Evolutionary conservation across 2,797 vertebrate genomes (phyloP), one percentile per base, ranked within the genome.

Genomic region (Nannoperca obscura): DNA sequence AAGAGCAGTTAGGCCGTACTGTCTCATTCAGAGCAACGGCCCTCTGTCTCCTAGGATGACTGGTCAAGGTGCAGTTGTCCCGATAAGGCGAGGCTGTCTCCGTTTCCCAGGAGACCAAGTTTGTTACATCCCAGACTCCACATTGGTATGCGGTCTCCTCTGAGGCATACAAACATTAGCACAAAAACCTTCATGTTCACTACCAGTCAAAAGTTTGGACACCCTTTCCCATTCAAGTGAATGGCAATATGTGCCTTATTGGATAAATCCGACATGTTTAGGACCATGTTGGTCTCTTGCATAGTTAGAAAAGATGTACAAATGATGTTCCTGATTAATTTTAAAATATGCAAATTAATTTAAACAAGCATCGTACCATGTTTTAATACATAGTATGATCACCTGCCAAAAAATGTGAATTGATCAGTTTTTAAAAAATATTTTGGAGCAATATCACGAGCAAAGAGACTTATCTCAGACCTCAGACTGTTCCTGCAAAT

Each of bases 361-460:
- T 27, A 61, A 58, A 38, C 17, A 17, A 24, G 8, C 24, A 46
- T 32, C 32, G 32, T 7, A 42, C 3, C 5, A 47, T 50, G 40
- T 64, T 64, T 55, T 30, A 64, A 70, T 11, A 32, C 36, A 7
- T 54, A 52, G 15, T n/a, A 38, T 67, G 8, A 32, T 27, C 50
- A 49, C 55, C 50, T 71, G 59, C 6, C 20, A 63, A 65, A 77
- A 50, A 57, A 50, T 55, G 46, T 52, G 8, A 69, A 69, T 61
- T 58, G 20, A 15, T 54, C 7, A 14, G 6, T 40, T 54, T 36
- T 19, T n/a, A 13, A 14, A 14, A 7, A 5, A 20, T 36, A 17
- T 19, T 59, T 52, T 2, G 6, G 52, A 47, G 27, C 15, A 59
- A 1, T 42, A 5, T 63, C n/a, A 19, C 2, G 0, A 12, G 7